These are phyloP conservation scores for Oligia fasciuncula DNA, from an alignment of 2,888 invertebrate species.

Conservation along the genomic window DNA sequence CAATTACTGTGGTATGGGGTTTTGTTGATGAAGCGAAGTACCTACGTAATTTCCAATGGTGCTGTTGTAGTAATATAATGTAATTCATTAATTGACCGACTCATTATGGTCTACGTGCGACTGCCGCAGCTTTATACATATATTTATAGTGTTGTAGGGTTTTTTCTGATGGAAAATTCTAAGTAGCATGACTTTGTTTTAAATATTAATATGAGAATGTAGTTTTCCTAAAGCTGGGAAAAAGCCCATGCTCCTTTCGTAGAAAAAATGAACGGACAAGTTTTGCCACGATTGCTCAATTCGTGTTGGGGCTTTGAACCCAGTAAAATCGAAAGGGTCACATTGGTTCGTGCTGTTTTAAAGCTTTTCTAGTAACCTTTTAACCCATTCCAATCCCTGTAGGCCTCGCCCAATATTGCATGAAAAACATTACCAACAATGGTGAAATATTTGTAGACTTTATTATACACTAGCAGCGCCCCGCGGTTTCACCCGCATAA, in stretches of 20 bases:
- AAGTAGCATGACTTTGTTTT: neutral
- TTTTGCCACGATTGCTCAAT: neutral
- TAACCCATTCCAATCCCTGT: neutral
- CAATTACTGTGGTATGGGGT: slow-evolving; percentile 21
- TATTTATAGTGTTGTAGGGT: neutral
- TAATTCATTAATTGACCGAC: slow-evolving; percentile 45
- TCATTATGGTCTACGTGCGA: slow-evolving; percentile 8
- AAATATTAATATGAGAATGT: neutral
- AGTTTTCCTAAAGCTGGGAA: neutral
- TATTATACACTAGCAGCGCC: neutral
- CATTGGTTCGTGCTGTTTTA: no score
- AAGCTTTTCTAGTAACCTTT: neutral
- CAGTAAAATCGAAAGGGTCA: neutral
- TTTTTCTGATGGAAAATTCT: slow-evolving; percentile 13
- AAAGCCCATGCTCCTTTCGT: neutral
- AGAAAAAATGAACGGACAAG: neutral
- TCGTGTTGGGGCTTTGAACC: neutral
- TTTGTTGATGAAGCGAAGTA: slow-evolving; percentile 15
- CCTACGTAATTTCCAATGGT: slow-evolving; percentile 15
- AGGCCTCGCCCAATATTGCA: neutral
- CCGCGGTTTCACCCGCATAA: no score
- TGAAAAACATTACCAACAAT: neutral
- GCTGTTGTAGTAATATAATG: slow-evolving; percentile 20
- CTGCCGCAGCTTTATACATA: neutral
- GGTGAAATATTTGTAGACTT: neutral